Base-by-base conservation (phyloP, 2,113 vertebrate genomes). In the Trichechus manatus region DNA sequence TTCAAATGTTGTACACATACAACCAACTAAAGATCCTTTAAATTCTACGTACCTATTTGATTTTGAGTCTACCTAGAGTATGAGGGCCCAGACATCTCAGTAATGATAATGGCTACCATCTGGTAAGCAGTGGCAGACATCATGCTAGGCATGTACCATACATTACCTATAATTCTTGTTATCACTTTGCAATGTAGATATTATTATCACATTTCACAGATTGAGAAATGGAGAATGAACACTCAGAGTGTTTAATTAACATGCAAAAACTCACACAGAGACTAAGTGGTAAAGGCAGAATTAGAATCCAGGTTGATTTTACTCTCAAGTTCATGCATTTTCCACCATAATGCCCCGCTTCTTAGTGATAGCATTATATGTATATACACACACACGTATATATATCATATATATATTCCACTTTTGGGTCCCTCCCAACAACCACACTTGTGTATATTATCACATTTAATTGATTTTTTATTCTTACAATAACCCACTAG, bases 231-330 rank as follows among this genome's bases (percentile, higher is more conserved):
- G 77, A 72, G 44, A 84, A 1, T 66, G n/a, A 72, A 66, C 44
- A 87, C 44, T 25, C 83, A 78, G 36, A 66, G 20, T 31, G 75
- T 50, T 82, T 95, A 81, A 77, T 33, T 78, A 56, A 87, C 47
- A 13, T 85, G 50, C 33, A 15, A 17, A 29, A 63, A 89, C 29
- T 89, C 20, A 92, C 39, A 93, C 9, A 85, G 61, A 72, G 29
- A 89, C 5, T 91, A 39, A 68, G 13, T 75, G 27, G 33, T 39
- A 89, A 83, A 81, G 9, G 14, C 17, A 33, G 27, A 92, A 47
- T 72, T 93, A 84, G 44, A 97, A 80, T 80, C 56, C 22, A 63
- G 25, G 8, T 93, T 22, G 92, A 1, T 80, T 97, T 95, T 7
- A 87, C 70, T 89, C 22, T 8, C 36, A 72, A 56, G 15, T 50